phyloP scores from a whole-genome alignment of 2,113 vertebrate species.

The Toxotes jaculatrix region DNA sequence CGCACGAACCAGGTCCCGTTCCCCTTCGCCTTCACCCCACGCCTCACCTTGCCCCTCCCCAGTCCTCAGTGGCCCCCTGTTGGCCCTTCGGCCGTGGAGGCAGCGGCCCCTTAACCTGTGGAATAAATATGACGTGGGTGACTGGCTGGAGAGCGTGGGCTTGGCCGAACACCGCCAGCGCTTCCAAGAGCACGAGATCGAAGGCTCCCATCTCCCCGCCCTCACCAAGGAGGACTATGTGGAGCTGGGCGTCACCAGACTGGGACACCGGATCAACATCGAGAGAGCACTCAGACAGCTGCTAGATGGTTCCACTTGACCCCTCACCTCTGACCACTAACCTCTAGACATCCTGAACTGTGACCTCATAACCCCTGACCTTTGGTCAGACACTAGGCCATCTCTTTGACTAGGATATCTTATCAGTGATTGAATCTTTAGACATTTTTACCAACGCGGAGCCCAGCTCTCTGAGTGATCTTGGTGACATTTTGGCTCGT shows the following conservation, averaged over 20 bases:
- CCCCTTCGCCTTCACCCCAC: slow-evolving; percentile 92
- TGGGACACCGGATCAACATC: slow-evolving; percentile 99
- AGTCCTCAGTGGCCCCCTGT: slow-evolving; percentile 86
- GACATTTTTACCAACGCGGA: slow-evolving; percentile 42
- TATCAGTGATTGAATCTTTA: slow-evolving; percentile 54
- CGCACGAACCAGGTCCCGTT: slow-evolving; percentile 94
- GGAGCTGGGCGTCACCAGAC: slow-evolving; percentile 97
- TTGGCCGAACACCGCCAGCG: slow-evolving; percentile 96
- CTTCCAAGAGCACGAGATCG: slow-evolving; percentile 98
- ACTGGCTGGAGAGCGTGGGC: slow-evolving; percentile 98
- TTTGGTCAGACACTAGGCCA: slow-evolving; percentile 58
- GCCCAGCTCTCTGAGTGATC: slow-evolving; percentile 27
- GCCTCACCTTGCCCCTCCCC: slow-evolving; percentile 90
- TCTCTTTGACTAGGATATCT: slow-evolving; percentile 60
- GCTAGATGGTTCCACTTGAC: slow-evolving; percentile 91
- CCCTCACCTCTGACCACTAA: slow-evolving; percentile 44
- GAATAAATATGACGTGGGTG: slow-evolving; percentile 98
- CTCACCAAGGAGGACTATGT: slow-evolving; percentile 98
- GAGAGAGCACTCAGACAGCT: slow-evolving; percentile 96
- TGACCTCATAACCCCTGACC: slow-evolving; percentile 68
- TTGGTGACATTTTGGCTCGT: slow-evolving; percentile 29
- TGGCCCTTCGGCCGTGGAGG: slow-evolving; percentile 93
- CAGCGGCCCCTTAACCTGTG: slow-evolving; percentile 96
- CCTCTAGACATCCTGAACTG: slow-evolving; percentile 67
- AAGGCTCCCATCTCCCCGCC: slow-evolving; percentile 95